These are phyloP conservation scores for Astreopora myriophthalma DNA, from an alignment of 64 coral and sea anemone species.

Conservation along the genomic window DNA sequence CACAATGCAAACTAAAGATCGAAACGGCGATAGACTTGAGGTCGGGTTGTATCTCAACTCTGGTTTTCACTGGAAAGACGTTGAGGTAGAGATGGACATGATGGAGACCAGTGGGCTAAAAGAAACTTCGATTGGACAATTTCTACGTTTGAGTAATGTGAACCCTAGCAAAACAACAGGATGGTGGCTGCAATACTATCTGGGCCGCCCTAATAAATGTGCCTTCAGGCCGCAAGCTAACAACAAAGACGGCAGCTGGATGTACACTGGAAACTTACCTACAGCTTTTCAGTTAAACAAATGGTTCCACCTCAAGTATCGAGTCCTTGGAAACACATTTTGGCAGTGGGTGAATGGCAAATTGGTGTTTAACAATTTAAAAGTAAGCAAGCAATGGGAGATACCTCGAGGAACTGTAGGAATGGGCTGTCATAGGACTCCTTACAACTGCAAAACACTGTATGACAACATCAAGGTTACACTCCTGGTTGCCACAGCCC, in stretches of 20 bases:
- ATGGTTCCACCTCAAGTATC: conserved; percentile 86
- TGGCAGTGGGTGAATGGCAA: conserved; percentile 71
- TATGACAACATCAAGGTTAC: conserved; percentile 83
- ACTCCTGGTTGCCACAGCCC: not conserved
- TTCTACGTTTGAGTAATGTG: conserved; percentile 43
- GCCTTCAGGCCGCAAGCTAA: not conserved
- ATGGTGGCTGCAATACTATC: conserved; percentile 75
- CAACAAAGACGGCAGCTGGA: conserved; percentile 56
- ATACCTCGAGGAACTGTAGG: conserved; percentile 66
- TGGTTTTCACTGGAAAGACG: conserved; percentile 58
- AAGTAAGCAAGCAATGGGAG: conserved; percentile 61
- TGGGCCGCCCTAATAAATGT: not conserved
- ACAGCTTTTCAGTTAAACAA: not conserved
- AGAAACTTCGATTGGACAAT: conserved; percentile 36
- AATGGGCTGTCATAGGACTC: conserved; percentile 59
- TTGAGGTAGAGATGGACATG: conserved; percentile 59
- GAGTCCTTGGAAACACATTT: conserved; percentile 49
- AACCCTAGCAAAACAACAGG: conserved; percentile 35
- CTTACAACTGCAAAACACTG: conserved; percentile 36
- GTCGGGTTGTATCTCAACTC: conserved; percentile 37
- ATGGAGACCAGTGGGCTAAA: conserved; percentile 34
- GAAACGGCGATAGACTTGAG: not conserved
- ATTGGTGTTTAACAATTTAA: conserved; percentile 46
- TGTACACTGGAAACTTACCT: conserved; percentile 49
- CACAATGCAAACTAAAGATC: conserved; percentile 7